Percentiles rank a stretch among this genome's conserved stretches.
Evolutionary conservation across 2,113 vertebrate genomes (phyloP).

Genomic region (Podilymbus podiceps): DNA sequence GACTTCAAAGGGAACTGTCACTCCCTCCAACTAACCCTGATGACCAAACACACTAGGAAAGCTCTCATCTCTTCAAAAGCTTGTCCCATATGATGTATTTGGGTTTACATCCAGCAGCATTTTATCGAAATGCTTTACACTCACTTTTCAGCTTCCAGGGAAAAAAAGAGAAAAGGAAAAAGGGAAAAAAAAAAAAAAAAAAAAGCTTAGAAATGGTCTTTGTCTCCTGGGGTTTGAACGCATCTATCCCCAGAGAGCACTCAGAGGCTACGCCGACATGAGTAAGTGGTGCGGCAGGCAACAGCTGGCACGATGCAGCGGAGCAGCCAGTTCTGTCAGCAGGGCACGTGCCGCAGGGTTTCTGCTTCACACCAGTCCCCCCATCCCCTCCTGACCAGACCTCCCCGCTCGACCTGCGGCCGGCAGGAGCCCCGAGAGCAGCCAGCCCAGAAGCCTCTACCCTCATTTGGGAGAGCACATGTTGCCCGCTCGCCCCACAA

Average conservation of each 20-base stretch:
- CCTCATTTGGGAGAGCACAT: accelerated
- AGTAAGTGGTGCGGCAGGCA: neutral
- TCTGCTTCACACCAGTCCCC: too few species aligned
- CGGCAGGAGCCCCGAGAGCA: neutral
- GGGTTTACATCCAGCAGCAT: neutral
- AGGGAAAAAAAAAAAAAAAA: too few species aligned
- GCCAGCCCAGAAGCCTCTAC: neutral
- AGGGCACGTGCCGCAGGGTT: neutral
- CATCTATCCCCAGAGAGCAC: neutral
- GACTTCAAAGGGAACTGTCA: neutral
- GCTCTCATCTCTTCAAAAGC: neutral
- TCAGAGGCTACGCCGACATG: neutral
- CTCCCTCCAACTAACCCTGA: neutral
- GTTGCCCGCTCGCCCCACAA: neutral
- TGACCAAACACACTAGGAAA: neutral
- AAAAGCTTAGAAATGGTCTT: neutral
- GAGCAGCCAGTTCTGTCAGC: neutral
- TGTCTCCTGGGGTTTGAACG: neutral
- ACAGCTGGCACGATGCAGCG: accelerated
- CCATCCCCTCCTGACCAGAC: neutral
- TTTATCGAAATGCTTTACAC: neutral
- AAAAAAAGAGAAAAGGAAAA: too few species aligned
- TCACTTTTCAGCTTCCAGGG: neutral
- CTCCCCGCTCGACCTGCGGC: accelerated
- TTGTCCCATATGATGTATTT: neutral